Evolutionary conservation across 2,797 vertebrate species (phyloP).

Genomic region (Halcyon badia): DNA sequence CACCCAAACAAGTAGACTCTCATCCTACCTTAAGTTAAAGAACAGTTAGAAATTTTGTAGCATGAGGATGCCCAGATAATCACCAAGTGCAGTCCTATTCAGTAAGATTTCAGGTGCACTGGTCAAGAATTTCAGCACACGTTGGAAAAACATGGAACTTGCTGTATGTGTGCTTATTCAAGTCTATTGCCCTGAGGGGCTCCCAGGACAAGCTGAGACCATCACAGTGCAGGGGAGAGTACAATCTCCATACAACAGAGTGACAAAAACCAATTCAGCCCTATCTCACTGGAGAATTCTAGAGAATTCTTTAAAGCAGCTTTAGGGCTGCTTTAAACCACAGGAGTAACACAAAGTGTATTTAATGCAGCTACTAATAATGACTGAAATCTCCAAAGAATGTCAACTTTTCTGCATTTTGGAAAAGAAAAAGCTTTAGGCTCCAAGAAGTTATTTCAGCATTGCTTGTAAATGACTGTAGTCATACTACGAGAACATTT

Average conservation of each 20-base stretch:
- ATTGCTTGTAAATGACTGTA: neutral
- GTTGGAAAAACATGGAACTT: neutral
- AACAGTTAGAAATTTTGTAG: neutral
- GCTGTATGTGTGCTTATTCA: neutral
- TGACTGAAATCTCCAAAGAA: neutral
- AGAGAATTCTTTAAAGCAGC: neutral
- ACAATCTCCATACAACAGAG: neutral
- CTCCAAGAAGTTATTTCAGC: neutral
- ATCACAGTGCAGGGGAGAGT: neutral
- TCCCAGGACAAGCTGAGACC: neutral
- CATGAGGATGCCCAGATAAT: neutral
- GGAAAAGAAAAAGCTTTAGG: neutral
- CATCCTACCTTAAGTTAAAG: neutral
- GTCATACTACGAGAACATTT: neutral
- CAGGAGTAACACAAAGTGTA: neutral
- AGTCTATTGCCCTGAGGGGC: neutral
- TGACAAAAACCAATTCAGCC: neutral
- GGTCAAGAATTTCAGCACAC: neutral
- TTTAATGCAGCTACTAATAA: neutral
- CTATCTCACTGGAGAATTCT: neutral
- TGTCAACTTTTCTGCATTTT: constrained; percentile 1
- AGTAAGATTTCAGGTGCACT: neutral
- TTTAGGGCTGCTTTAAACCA: neutral
- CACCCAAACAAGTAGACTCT: neutral
- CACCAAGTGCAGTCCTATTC: neutral